Evolutionary conservation across 1,140 invertebrate species (phyloP), one percentile per base, ranked within the genome.

Genomic region (Oryctes rhinoceros): DNA sequence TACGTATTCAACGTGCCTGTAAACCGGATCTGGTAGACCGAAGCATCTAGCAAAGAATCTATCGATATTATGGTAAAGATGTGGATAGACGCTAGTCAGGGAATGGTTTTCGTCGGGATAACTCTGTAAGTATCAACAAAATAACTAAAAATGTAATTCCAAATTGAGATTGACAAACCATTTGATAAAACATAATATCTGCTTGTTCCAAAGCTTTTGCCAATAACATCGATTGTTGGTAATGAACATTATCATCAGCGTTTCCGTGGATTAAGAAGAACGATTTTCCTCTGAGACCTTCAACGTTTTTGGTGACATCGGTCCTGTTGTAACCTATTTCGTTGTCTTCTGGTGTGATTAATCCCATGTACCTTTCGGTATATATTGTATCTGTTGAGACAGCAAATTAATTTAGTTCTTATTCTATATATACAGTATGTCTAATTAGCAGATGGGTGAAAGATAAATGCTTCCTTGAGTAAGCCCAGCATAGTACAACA

Each of bases 101-200:
- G 92, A 91, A 86, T 99, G 97, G 77, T 96, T 94, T 87, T 98
- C 96, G 88, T 98, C 97, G 0, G 97, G 94, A 86, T 99, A 99
- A 67, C 94, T 96, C 96, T 98, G 90, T 49, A 91, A 93, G 82
- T 44, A 44, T 18, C 13, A 6, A 76, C n/a, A 48, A 76, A 4
- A 15, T 44, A 44, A 2, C 39, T 39, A 4, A 44, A 10, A 76
- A 20, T 76, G 10, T 1, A 76, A 76, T 49, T 6, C 24, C 11
- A 30, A 74, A 35, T 0, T 30, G 67, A 5, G 35, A 74, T 5
- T 24, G 7, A n/a, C 47, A 76, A 89, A 97, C 96, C 93, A 96
- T 95, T 86, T 96, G 93, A 82, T 94, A 90, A 85, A 97, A 98
- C 13, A 94, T 89, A 82, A 98, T 94, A 84, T 97, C 93, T 18